Evolutionary conservation across 2,888 invertebrate species (phyloP), one percentile per base, ranked within the genome.

Genomic region (Eumacrocentrus americanus): DNA sequence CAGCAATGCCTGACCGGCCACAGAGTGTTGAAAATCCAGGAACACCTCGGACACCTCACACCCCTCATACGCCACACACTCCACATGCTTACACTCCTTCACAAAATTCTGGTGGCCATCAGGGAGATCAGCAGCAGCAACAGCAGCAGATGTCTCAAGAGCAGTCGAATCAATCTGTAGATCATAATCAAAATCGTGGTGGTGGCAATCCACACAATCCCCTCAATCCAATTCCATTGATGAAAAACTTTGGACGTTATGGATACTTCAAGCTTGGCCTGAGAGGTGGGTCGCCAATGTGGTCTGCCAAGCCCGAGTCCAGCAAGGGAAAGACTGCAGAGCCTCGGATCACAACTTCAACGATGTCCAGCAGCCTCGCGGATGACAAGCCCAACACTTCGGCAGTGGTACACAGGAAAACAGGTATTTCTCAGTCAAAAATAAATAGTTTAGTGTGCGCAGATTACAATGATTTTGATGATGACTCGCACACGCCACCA

Each of bases 241-340:
- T 86, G 1, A 83, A 85, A 20, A 83, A 84, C 58, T 87, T 87
- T 70, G 84, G 83, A 1, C 82, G 86, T 46, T 85, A 82, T 72
- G 84, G 84, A 0, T 88, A 87, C 75, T 83, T 85, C 67, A 87
- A 86, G 70, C 82, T 87, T 2, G 91, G 85, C 11, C 71, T 90
- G 2, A 79, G 85, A 62, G 90, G 90, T 18, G 89, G 89, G 3
- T 85, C 89, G 0, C 88, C 89, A 0, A 86, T 88, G 81, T 89
- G 89, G 89, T 81, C 82, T 1, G 81, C 78, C 0, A 81, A 85
- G 78, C 71, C 80, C 0, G 80, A 80, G 29, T 82, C 75, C 5
- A 80, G 78, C 58, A 81, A 81, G 56, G 75, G 78, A 0, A 80
- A 81, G 58, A 76, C 75, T 0, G 70, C 72, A 0, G 74, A 81